Conservation (phyloP, 2,888 invertebrate genomes). For the Scaptodrosophila latifasciaeformis region DNA sequence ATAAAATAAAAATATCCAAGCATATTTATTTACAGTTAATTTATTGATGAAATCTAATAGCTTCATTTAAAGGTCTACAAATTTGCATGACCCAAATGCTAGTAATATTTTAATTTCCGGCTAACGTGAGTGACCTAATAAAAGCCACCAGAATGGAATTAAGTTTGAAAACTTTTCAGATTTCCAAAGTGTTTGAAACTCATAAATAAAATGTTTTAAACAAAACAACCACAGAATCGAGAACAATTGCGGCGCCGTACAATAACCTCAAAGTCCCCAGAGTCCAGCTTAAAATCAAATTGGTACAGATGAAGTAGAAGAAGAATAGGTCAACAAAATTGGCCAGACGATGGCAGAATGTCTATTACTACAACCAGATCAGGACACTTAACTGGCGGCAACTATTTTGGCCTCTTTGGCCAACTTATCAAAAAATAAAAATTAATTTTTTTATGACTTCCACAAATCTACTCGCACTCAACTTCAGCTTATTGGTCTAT, state of each 20-base stretch:
- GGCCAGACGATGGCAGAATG: background rate
- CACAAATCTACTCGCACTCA: background rate
- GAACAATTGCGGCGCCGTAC: too few species aligned
- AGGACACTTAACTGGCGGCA: constrained; percentile 33
- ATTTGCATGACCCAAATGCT: too few species aligned
- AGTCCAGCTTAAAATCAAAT: background rate
- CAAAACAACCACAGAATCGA: too few species aligned
- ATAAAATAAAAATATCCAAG: too few species aligned
- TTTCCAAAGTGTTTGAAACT: background rate
- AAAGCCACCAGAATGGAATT: too few species aligned
- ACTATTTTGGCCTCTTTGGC: constrained; percentile 25
- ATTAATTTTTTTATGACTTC: background rate
- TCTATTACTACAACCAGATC: background rate
- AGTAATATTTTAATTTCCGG: too few species aligned
- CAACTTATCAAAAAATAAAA: background rate
- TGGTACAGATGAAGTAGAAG: too few species aligned
- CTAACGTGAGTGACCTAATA: too few species aligned
- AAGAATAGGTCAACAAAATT: constrained; percentile 29
- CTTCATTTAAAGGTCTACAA: too few species aligned
- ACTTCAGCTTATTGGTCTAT: constrained; percentile 2
- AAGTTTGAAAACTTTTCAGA: background rate
- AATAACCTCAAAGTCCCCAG: background rate
- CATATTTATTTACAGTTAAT: too few species aligned
- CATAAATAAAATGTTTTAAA: too few species aligned
- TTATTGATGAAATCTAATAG: too few species aligned